Base-by-base conservation (phyloP, 2,797 vertebrate species). In the Otus scops region DNA sequence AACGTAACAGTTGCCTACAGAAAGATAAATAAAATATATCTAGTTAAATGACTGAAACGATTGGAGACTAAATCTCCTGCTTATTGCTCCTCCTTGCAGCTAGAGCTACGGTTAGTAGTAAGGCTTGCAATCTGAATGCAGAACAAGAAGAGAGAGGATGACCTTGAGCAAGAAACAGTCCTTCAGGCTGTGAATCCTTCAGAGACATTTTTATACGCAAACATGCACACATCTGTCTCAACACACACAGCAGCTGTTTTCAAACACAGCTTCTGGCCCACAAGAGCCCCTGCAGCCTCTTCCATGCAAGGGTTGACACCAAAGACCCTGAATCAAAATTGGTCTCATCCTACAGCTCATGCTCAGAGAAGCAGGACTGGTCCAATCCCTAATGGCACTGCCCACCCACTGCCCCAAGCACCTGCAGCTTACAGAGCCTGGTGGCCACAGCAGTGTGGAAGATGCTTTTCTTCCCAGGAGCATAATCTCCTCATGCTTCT, bases 1-100 rank as follows among this genome's bases (percentile, higher is more conserved):
- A 70, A 75, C 9, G 0, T 16, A 63, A 70, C 56, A 30, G 36
- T 27, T 86, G 32, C 53, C 57, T 75, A 63, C 39, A 70, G 60
- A 80, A 90, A 75, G 85, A 85, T 67, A 83, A 89, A 84, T 74
- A 79, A 94, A 87, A 75, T 32, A 54, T 7, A 75, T 53, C 65
- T 41, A 38, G 43, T 45, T 60, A 70, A 84, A 71, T 19, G 24
- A 63, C 51, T 67, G 60, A 56, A 71, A 54, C 18, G 17, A 61
- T 11, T 48, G 63, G 79, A 75, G 41, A 50, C 24, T 61, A 28
- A 61, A 47, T 67, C 65, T 71, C 21, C 34, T 7, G 11, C 26
- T 32, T 71, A 6, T 28, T 59, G n/a, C 64, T 70, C 73, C 75
- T 87, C n/a, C 30, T 56, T 32, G 54, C 30, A 75, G 69, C 38